Evolutionary conservation across 2,888 invertebrate species (phyloP).

Genomic region (Cataglyphis livida): DNA sequence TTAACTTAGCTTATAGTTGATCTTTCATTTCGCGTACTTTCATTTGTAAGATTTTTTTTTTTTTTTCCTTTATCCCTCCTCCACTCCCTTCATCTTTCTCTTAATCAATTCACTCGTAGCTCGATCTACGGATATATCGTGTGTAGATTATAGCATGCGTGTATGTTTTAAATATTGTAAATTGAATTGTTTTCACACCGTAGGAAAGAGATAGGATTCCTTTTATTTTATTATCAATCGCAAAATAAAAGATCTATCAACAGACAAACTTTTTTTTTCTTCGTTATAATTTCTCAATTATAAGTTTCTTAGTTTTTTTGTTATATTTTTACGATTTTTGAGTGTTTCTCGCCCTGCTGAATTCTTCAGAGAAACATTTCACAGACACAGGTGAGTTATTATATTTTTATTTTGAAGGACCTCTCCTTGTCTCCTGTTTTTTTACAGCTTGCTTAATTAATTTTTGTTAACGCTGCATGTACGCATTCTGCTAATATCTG

Average conservation of each 20-base stretch:
- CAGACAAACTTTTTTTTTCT: constrained; percentile 50
- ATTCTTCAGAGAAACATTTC: constrained; percentile 56
- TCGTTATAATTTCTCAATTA: constrained; percentile 44
- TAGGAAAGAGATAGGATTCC: constrained; percentile 67
- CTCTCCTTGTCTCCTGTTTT: not conserved
- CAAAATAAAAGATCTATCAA: constrained; percentile 66
- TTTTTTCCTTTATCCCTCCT: not conserved
- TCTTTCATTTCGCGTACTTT: constrained; percentile 30
- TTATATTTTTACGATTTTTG: constrained; percentile 66
- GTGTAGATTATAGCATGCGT: constrained; percentile 79
- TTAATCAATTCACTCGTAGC: constrained; percentile 63
- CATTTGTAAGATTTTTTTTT: constrained; percentile 67
- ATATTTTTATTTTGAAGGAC: constrained; percentile 69
- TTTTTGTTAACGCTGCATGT: constrained; percentile 31
- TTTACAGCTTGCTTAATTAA: constrained; percentile 23
- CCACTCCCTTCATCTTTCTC: constrained; percentile 58
- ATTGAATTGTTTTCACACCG: constrained; percentile 65
- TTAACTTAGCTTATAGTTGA: constrained; percentile 10
- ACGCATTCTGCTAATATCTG: constrained; percentile 1
- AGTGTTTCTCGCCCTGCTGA: constrained; percentile 65
- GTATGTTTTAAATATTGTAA: constrained; percentile 78
- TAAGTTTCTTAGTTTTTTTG: constrained; percentile 56
- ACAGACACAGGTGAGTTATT: constrained; percentile 44
- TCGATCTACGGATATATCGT: constrained; percentile 61
- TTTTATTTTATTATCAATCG: constrained; percentile 70